Evolutionary conservation across 2,797 vertebrate species (phyloP), one percentile per base, ranked within the genome.

Genomic region (Pipistrellus pipistrellus): DNA sequence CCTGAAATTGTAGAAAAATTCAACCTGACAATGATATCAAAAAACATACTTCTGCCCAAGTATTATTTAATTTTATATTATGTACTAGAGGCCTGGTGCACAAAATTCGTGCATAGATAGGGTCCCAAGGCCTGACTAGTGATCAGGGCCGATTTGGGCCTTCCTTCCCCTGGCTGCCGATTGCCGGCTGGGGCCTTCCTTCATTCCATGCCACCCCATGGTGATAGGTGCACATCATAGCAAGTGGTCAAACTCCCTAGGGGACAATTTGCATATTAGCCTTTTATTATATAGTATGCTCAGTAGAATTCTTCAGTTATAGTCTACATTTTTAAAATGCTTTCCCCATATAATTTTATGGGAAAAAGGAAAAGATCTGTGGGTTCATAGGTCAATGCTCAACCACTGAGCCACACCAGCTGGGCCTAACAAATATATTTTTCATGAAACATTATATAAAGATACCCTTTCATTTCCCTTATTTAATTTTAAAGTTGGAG

Each of bases 1-100:
- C 18, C 46, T 84, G 57, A 87, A 91, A 90, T 91, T 88, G 92
- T 30, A 90, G 85, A 85, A 93, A 92, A 78, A 57, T 55, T 80
- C 87, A 83, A 68, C 27, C 66, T 85, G 13, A 82, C 27, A 83
- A 2, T 21, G 41, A 75, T 27, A 53, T 94, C 53, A 90, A 95
- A 95, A 82, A 91, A 51, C 38, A 72, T 80, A 85, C 57, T 82
- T 48, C 32, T 75, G 12, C 66, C n/a, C 4, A 73, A 84, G 25
- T 78, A 71, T 59, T 94, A 13, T 89, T 91, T 91, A 85, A 82
- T 84, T 77, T 87, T 88, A 85, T 12, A 86, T 83, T 41, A 59
- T 30, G 15, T 75, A 27, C 59, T 30, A 59, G 57, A 59, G 25
- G 12, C 25, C 57, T 6, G 5, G 57, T 59, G 25, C 57, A 59